Evolutionary conservation across 2,113 vertebrate genomes (phyloP), one percentile per base, ranked within the genome.

Genomic region (Asarcornis scutulata): DNA sequence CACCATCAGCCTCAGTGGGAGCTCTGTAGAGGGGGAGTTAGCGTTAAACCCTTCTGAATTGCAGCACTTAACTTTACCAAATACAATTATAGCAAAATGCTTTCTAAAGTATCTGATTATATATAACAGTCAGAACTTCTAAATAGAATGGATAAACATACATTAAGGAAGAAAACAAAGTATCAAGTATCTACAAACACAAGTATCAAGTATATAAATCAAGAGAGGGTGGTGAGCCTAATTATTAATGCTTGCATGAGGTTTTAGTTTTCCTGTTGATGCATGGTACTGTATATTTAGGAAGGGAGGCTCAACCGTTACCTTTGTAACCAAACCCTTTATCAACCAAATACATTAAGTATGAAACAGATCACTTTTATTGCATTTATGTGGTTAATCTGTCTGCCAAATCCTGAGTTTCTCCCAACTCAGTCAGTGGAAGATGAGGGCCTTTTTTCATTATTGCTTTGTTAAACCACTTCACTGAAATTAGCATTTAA

Each of bases 401-500:
- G 67, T 56, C 82, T 89, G 26, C 87, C 67, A 26, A 38, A 14
- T 69, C 62, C 84, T 25, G 75, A 83, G 72, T 50, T 93, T 75
- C 88, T 67, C 50, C 68, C 53, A 69, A 9, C 88, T 93, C 44
- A 48, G 88, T 73, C 23, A 13, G 53, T 53, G 64, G 59, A 95
- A 94, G 87, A 95, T 96, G 79, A 95, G 78, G 94, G 59, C 55
- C 71, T 73, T 91, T 95, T 88, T 82, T 84, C 86, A 38, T 96
- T 94, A 97, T 88, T 89, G 91, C 89, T 96, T 95, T 96, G 87
- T 96, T 96, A 94, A 97, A 93, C 75, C 87, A 94, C 91, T 94
- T 94, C 91, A 77, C 72, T 71, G 75, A 96, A 91, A 95, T 96
- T 94, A 96, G 94, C 91, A 96, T 96, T 96, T 96, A 96, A 96